These are phyloP conservation scores for Lipotes vexillifer DNA, from an alignment of 2,113 vertebrate species.

Conservation along the genomic window DNA sequence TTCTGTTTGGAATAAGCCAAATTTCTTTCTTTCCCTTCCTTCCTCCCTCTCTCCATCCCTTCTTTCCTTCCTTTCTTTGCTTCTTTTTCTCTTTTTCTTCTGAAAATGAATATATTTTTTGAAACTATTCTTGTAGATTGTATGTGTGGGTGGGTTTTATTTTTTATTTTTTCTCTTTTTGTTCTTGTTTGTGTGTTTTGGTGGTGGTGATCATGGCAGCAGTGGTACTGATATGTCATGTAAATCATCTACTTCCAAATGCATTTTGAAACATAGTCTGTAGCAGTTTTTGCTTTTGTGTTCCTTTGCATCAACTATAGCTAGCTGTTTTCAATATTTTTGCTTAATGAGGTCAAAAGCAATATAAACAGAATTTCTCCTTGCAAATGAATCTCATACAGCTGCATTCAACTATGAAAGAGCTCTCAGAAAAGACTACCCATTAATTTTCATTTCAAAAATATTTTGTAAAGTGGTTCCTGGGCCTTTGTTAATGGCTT, in stretches of 20 bases:
- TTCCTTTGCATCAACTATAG: background rate
- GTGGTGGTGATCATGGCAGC: background rate
- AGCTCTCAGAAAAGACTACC: constrained; percentile 6
- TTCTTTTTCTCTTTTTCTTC: background rate
- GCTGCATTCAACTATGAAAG: constrained; percentile 19
- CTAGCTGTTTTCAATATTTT: constrained; percentile 30
- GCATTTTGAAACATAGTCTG: background rate
- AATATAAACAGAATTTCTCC: constrained; percentile 40
- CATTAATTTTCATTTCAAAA: constrained; percentile 53
- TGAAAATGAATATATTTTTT: background rate
- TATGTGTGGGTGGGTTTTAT: background rate
- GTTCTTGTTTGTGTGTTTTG: background rate
- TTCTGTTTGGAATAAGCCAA: background rate
- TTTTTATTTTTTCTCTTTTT: background rate
- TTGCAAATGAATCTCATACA: constrained; percentile 29
- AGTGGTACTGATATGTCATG: background rate
- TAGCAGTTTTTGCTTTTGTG: background rate
- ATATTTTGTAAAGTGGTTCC: background rate
- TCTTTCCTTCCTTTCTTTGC: fast-evolving
- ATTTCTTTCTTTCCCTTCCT: background rate
- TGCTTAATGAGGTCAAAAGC: constrained; percentile 44
- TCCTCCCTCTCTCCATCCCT: background rate
- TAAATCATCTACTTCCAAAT: background rate
- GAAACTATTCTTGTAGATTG: background rate
- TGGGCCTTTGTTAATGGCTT: background rate